These are phyloP conservation scores for Premnoplex brunnescens DNA, from an alignment of 2,797 vertebrate genomes.

Conservation along the genomic window DNA sequence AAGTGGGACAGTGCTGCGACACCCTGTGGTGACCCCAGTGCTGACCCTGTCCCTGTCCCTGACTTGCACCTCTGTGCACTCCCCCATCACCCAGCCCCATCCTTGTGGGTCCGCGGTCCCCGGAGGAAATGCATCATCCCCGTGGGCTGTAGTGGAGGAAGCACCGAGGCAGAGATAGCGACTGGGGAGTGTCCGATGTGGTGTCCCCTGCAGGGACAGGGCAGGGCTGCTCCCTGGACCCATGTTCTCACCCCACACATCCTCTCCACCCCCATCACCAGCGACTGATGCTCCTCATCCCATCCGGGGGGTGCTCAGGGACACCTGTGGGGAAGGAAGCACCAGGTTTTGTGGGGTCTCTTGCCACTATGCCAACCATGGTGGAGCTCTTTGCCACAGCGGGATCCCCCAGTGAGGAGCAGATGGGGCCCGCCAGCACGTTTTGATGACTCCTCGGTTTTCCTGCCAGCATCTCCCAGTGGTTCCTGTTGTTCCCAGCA, in stretches of 20 bases:
- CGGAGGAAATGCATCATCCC: neutral
- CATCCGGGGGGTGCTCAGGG: neutral
- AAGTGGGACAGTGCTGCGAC: neutral
- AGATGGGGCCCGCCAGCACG: neutral
- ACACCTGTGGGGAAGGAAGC: accelerated
- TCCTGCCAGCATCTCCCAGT: neutral
- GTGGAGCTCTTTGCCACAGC: neutral
- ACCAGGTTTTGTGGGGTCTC: neutral
- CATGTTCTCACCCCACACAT: neutral
- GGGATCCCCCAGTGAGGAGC: neutral
- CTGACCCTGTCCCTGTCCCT: neutral
- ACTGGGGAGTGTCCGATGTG: accelerated
- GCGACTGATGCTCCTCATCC: neutral
- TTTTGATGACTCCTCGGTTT: neutral
- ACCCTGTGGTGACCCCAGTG: accelerated
- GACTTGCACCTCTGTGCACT: accelerated
- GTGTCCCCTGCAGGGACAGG: neutral
- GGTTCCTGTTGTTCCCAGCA: neutral
- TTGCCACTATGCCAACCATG: accelerated
- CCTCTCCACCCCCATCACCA: neutral
- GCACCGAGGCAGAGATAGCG: neutral
- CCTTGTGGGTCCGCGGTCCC: neutral
- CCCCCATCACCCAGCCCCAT: neutral
- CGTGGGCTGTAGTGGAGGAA: neutral
- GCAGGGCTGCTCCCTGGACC: neutral